Evolutionary conservation across 2,797 vertebrate species (phyloP), one percentile per base, ranked within the genome.

Genomic region (Setipinna tenuifilis): DNA sequence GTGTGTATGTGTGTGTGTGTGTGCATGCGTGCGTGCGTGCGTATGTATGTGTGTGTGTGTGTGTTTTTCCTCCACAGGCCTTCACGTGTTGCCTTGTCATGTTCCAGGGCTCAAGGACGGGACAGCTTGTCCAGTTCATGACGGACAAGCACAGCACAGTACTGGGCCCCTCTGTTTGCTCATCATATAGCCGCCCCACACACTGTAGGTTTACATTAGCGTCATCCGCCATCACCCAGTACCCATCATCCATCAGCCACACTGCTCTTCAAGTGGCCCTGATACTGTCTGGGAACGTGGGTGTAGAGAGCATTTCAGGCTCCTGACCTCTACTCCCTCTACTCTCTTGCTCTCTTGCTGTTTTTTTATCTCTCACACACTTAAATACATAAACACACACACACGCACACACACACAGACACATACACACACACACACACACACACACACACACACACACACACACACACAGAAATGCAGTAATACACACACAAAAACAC

Each of bases 131-230:
- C 21, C 84, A 75, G 28, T 75, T 19, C 28, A 41, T 10, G 50
- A 54, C 2, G 9, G 50, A 54, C 50, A 54, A 7, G n/a, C n/a
- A n/a, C 50, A 54, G 50, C 9, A 7, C 50, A 10, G 50, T 54
- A 7, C 50, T 54, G 50, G 87, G 86, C 68, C 83, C 41, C 62
- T 58, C 84, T 87, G 85, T 89, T 88, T 86, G 61, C 81, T 84
- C 11, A 3, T 54, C 83, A 78, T 50, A 82, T 68, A 83, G 85
- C 59, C 23, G 83, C 58, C 86, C 68, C 16, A 25, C 1, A 17
- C 28, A 5, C 35, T 41, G 2, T 41, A 71, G 31, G 68, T 31
- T 75, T 35, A 41, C 68, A 75, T 75, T 75, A 75, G 68, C 5
- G 50, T 10, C 10, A 48, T 48, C 46, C 3, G 46, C 3, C 46